Evolutionary conservation across 2,888 invertebrate species (phyloP).

Genomic region (Suillia variegata): DNA sequence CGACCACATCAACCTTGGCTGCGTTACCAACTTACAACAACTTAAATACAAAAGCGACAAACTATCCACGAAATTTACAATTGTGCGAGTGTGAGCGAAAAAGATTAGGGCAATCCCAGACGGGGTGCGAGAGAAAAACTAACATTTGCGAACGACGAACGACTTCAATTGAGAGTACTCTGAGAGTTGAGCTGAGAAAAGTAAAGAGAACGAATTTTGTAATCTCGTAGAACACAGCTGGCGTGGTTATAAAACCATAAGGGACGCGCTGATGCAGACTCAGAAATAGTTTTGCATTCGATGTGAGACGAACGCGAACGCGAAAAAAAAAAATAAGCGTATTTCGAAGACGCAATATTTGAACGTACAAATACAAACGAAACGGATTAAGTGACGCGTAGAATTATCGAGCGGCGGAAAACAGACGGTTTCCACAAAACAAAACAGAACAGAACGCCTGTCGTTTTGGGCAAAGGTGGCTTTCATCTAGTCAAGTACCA

Average conservation of each 20-base stretch:
- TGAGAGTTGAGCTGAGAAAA: too few species aligned
- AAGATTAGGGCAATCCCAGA: background rate
- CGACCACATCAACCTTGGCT: background rate
- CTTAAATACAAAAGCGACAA: background rate
- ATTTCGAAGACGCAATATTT: background rate
- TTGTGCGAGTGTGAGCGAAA: background rate
- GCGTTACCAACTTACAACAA: background rate
- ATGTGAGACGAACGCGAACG: slow-evolving; percentile 28
- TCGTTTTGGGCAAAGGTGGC: too few species aligned
- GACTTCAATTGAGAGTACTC: too few species aligned
- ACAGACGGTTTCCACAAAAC: background rate
- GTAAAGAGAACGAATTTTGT: too few species aligned
- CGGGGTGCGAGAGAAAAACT: background rate
- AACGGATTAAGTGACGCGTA: too few species aligned
- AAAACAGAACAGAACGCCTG: too few species aligned
- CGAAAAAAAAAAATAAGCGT: background rate
- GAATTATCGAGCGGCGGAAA: too few species aligned
- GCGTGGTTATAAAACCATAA: background rate
- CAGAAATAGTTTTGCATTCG: slow-evolving; percentile 52
- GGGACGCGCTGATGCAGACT: slow-evolving; percentile 25
- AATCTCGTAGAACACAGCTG: background rate
- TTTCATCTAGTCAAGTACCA: too few species aligned
- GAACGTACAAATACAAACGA: background rate
- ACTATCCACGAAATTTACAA: background rate
- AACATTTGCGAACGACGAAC: too few species aligned